phyloP scores from a whole-genome alignment of 1,140 invertebrate species.

The Ips typographus region DNA sequence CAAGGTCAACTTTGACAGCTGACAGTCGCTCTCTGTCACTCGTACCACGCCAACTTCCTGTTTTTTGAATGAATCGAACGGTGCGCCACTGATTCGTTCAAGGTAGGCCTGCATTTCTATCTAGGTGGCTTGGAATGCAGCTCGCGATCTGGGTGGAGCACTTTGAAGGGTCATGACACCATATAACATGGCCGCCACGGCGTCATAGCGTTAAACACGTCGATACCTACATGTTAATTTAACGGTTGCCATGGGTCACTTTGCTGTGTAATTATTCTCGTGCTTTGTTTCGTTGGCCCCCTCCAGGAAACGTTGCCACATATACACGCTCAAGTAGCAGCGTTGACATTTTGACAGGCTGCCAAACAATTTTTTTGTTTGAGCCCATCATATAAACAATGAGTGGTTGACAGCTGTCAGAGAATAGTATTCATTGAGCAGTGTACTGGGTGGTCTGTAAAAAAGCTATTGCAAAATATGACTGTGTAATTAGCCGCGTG shows the following conservation, averaged over 20 bases:
- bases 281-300: too few species aligned
- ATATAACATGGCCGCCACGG: constrained; percentile 32
- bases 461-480: constrained; percentile 22
- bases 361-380: neutral
- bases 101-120: constrained; percentile 35
- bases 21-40: too few species aligned
- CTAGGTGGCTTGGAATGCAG: constrained; percentile 35
- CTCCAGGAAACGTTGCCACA: too few species aligned
- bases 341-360: neutral
- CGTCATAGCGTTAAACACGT: constrained; percentile 23
- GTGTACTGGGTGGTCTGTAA: neutral
- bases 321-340: neutral
- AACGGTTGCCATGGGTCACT: constrained; percentile 11
- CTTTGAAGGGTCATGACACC: constrained; percentile 35
- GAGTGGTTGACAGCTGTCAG: neutral
- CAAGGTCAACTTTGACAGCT: too few species aligned
- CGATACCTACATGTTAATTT: constrained; percentile 23
- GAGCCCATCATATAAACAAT: neutral
- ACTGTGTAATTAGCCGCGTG: constrained; percentile 9
- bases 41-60: too few species aligned
- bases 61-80: neutral
- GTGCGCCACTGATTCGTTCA: constrained; percentile 27
- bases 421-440: neutral
- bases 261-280: too few species aligned
- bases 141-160: constrained; percentile 34